A percentile compares a stretch with the other conserved stretches of the same genome.
Evolutionary conservation across 2,113 vertebrate species (phyloP).

Genomic region (Macrotus californicus): DNA sequence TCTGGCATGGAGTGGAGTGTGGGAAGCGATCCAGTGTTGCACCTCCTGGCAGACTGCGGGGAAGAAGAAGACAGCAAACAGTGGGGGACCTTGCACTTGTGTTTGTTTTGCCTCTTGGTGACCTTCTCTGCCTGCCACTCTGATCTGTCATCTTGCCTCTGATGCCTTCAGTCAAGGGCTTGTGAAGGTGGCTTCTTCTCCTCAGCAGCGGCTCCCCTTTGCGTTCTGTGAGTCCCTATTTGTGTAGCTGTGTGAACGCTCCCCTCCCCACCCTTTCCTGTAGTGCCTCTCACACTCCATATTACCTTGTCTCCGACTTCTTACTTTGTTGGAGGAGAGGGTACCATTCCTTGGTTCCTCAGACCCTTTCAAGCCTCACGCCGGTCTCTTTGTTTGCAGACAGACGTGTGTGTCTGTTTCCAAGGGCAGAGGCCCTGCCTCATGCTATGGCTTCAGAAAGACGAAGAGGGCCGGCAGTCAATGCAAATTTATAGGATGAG

Average conservation of each 20-base stretch:
- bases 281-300: accelerated
- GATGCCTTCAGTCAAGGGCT: conserved; percentile 24
- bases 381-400: background rate
- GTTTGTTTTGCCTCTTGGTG: background rate
- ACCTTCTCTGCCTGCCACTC: background rate
- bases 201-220: accelerated
- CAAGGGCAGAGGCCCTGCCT: background rate
- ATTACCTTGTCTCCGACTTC: background rate
- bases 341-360: background rate
- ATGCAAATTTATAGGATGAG: background rate
- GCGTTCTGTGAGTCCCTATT: background rate
- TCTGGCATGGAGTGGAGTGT: background rate
- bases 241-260: background rate
- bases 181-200: conserved; percentile 31
- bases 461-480: background rate
- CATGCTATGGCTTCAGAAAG: background rate
- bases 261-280: background rate
- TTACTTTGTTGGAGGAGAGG: background rate
- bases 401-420: background rate
- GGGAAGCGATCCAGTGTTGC: conserved; percentile 30
- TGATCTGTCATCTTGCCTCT: background rate
- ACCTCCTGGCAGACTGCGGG: conserved; percentile 8
- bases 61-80: conserved; percentile 5
- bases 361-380: background rate
- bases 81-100: background rate